A percentile compares a stretch with the other conserved stretches of the same genome.
These are phyloP conservation scores for Hirtodrosophila cameraria DNA, from an alignment of 2,888 invertebrate species.

Conservation along the genomic window DNA sequence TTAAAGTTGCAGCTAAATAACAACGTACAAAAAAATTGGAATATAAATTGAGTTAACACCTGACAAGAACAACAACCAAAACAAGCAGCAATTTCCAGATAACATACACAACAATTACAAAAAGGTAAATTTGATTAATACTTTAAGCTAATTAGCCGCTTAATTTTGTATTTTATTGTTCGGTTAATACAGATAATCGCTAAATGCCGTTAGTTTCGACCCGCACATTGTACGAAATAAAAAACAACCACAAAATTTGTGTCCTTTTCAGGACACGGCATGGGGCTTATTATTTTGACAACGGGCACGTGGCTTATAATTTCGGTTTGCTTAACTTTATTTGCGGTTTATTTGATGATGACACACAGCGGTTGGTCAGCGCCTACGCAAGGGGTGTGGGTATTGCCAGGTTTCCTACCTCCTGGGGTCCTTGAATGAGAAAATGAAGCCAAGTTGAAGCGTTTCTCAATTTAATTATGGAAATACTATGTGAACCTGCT, in stretches of 20 bases:
- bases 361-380: constrained; percentile 35
- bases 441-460: constrained; percentile 6
- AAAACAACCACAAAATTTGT: constrained; percentile 31
- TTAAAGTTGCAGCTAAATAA: constrained; percentile 21
- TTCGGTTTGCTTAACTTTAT: constrained; percentile 43
- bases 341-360: constrained; percentile 49
- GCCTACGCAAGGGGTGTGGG: neutral
- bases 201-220: constrained; percentile 17
- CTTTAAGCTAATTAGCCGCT: constrained; percentile 51
- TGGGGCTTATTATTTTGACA: constrained; percentile 11
- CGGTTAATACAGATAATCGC: constrained; percentile 56
- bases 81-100: constrained; percentile 1
- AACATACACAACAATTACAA: constrained; percentile 1
- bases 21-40: constrained; percentile 30
- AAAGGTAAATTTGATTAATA: constrained; percentile 56
- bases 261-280: constrained; percentile 16
- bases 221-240: neutral
- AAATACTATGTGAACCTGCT: constrained; percentile 1
- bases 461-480: constrained; percentile 42
- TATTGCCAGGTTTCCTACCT: no score
- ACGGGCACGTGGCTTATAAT: constrained; percentile 34
- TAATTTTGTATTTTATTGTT: constrained; percentile 55
- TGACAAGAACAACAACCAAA: constrained; percentile 10
- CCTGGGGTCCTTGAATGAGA: constrained; percentile 3
- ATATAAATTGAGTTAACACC: constrained; percentile 12